A percentile compares a stretch with the other conserved stretches of the same genome.
phyloP scores from a whole-genome alignment of 1,140 invertebrate genomes.

The Caerostris extrusa region DNA sequence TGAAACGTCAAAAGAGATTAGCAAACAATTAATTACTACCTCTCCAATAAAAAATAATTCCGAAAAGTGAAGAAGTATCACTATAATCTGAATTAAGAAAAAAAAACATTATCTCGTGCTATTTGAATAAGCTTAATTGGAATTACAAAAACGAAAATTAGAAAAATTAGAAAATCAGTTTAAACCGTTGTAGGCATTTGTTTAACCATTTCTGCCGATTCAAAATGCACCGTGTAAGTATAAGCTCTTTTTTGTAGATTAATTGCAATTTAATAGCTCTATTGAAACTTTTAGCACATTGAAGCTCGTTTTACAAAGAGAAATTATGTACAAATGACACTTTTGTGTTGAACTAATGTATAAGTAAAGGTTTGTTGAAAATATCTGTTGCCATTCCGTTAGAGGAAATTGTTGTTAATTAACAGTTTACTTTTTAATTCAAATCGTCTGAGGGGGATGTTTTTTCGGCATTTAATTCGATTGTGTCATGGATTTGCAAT shows the following conservation, averaged over 20 bases:
- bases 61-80: not conserved
- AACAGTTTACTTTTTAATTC: not conserved
- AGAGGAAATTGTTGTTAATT: not conserved
- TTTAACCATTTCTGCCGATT: not conserved
- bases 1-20: not conserved
- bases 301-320: not conserved
- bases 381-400: not conserved
- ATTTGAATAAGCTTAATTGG: not conserved
- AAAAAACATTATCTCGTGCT: not conserved
- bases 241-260: not conserved
- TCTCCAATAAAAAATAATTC: not conserved
- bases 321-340: constrained; percentile 1
- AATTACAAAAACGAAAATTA: not conserved
- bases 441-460: not conserved
- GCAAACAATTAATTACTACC: not conserved
- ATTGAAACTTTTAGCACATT: not conserved
- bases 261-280: constrained; percentile 13
- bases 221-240: too few relatives aligned
- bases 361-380: not conserved
- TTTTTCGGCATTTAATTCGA: not conserved
- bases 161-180: not conserved
- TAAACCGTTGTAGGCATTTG: not conserved
- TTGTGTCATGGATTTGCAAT: not conserved
- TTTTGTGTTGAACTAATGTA: not conserved
- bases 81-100: not conserved